Conservation (phyloP, 2,888 invertebrate genomes). For the Tolmerus cingulatus region DNA sequence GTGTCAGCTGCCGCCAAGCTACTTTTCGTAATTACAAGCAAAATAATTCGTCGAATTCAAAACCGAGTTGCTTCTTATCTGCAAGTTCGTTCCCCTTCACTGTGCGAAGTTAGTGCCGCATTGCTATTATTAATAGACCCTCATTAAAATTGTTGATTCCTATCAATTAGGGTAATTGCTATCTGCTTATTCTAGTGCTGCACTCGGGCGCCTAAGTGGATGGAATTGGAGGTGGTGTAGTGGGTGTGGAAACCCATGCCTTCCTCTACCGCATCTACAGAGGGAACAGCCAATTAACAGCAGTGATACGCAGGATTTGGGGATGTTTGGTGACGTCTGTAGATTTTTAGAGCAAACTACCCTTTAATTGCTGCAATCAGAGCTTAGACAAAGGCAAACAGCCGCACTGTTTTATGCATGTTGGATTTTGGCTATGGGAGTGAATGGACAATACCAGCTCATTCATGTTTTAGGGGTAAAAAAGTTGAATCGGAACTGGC, state of each 20-base stretch:
- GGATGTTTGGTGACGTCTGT: background rate
- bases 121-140: slow-evolving; percentile 45
- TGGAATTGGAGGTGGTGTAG: background rate
- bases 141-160: slow-evolving; percentile 47
- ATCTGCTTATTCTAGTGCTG: background rate
- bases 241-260: background rate
- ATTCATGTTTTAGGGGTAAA: background rate
- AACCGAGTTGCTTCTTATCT: background rate
- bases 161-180: slow-evolving; percentile 48
- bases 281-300: slow-evolving; percentile 24
- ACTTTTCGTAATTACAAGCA: background rate
- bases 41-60: slow-evolving; percentile 24
- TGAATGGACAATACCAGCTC: background rate
- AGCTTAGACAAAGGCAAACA: background rate
- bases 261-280: background rate
- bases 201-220: background rate
- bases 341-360: slow-evolving; percentile 2
- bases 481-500: background rate
- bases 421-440: background rate
- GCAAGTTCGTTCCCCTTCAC: background rate
- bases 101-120: background rate
- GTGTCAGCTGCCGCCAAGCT: background rate
- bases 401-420: background rate
- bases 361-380: slow-evolving; percentile 17
- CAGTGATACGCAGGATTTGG: slow-evolving; percentile 17